Base-by-base conservation (phyloP, 92 coral and sea anemone species). In the Porites evermanni region DNA sequence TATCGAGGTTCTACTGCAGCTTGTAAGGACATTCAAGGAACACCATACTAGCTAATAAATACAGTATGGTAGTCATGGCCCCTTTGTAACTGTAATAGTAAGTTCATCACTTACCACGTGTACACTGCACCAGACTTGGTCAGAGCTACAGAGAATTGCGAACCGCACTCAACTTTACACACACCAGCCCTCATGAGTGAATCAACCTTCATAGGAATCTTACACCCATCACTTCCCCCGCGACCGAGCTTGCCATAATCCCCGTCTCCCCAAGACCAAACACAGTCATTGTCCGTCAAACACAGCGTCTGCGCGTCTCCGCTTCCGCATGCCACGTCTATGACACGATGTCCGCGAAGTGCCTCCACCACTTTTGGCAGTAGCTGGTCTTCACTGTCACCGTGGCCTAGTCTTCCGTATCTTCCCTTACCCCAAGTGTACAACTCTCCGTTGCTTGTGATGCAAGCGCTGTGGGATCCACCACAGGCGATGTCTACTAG, bases 241-340 rank as follows among this genome's bases (percentile, higher is more conserved):
- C 99, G 99, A 26, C 99, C 99, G 20, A 96, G 95, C 79, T 96
- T 96, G 24, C 99, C 99, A 65, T 96, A 96, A 84, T 96, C 99
- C 3, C 99, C 99, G 85, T 96, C 99, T 72, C 99, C 99, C 99
- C 99, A 96, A 17, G 99, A 96, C 98, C 98, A 93, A 4, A 96
- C 98, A 77, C 96, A 95, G 80, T 96, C 98, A 85, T 96, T 98
- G 61, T 96, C 98, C 51, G 99, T 96, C 84, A 96, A 72, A 58
- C 98, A 95, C 79, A 96, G 93, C n/a, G 99, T 96, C 91, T 96
- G 99, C 7, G 99, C 99, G 73, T 96, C 99, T 10, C 99, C 99
- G 82, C 99, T 96, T 3, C 99, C 99, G 80, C 99, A 96, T 12
- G 99, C 99, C 56, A 95, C 97, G 80, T 95, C 99, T 20, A 95